Evolutionary conservation across 2,113 vertebrate genomes (phyloP).

Genomic region (Eulemur macaco): DNA sequence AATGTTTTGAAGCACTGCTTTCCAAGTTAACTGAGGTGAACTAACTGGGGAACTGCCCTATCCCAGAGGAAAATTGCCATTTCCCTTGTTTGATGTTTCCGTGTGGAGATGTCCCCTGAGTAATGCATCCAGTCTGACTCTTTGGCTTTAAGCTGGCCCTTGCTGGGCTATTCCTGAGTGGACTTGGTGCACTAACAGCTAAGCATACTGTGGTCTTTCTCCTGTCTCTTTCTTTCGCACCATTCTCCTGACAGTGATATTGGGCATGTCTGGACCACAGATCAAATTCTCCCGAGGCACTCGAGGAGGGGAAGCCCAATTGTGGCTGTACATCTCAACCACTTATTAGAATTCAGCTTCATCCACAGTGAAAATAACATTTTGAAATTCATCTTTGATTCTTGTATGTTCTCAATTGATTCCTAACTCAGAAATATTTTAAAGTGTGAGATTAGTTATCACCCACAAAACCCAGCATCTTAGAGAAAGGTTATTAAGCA

Average conservation of each 20-base stretch:
- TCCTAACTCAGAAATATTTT: background rate
- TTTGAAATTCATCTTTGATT: background rate
- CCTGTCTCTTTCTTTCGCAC: background rate
- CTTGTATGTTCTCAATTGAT: background rate
- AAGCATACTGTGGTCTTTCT: background rate
- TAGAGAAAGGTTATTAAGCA: background rate
- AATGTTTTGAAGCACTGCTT: background rate
- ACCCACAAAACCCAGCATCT: background rate
- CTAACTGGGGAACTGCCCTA: background rate
- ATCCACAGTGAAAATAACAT: background rate
- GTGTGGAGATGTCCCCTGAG: background rate
- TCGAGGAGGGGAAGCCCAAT: background rate
- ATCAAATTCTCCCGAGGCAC: background rate
- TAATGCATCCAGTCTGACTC: background rate
- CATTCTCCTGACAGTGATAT: background rate
- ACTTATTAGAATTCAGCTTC: background rate
- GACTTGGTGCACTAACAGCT: background rate
- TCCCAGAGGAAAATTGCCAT: background rate
- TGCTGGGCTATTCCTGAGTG: background rate
- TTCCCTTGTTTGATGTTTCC: background rate
- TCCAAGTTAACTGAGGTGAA: background rate
- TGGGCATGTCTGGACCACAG: background rate
- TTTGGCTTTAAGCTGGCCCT: background rate
- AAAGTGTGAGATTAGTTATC: background rate
- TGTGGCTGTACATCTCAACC: background rate